Conservation (phyloP, 2,113 vertebrate genomes). For the Picathartes gymnocephalus region DNA sequence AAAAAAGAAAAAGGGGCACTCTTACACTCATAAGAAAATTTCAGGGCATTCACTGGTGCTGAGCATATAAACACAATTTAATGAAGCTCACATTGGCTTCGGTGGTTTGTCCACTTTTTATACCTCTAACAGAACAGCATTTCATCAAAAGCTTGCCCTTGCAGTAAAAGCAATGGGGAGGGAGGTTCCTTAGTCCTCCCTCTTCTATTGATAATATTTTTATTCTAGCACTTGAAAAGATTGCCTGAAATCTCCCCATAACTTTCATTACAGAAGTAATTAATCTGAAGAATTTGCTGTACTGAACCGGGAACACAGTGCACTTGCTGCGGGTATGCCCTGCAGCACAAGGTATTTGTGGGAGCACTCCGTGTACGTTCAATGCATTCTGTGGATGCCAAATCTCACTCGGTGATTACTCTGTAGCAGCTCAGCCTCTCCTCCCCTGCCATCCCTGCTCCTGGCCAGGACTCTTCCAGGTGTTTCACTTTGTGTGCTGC, state of each 20-base stretch:
- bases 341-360: accelerated
- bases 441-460: background rate
- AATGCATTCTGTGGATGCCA: accelerated
- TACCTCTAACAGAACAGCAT: background rate
- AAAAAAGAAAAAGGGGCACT: background rate
- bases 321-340: background rate
- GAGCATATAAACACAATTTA: background rate
- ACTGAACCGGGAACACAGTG: background rate
- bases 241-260: background rate
- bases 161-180: background rate
- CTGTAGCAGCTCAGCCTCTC: background rate
- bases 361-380: background rate
- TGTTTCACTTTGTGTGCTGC: accelerated
- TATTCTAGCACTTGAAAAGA: background rate
- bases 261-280: background rate
- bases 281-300: background rate
- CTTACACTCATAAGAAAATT: background rate
- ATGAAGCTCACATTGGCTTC: background rate
- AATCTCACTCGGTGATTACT: background rate
- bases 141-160: background rate
- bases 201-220: background rate
- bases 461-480: background rate
- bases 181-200: background rate
- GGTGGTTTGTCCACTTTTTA: background rate
- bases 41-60: background rate